phyloP scores from a whole-genome alignment of 1,140 invertebrate genomes.

The Pemphigus obesinymphae region DNA sequence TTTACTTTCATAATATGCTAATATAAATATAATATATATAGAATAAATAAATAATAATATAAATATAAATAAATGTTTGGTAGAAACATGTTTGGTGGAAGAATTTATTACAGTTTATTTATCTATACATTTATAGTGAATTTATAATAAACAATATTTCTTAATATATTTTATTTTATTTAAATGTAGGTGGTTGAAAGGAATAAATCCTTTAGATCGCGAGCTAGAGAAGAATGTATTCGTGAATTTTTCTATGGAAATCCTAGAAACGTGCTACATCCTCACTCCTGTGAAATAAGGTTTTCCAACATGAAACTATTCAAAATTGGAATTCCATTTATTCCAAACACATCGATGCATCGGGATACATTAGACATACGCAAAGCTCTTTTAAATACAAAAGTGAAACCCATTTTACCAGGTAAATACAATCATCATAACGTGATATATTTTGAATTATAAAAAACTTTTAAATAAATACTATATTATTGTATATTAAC shows the following conservation, averaged over 20 bases:
- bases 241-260: constrained; percentile 93
- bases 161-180: too few relatives aligned
- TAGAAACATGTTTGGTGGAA: too few relatives aligned
- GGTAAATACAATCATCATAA: too few relatives aligned
- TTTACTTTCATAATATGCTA: too few relatives aligned
- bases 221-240: constrained; percentile 74
- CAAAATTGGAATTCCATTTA: constrained; percentile 87
- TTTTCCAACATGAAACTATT: constrained; percentile 83
- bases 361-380: constrained; percentile 95
- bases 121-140: too few relatives aligned
- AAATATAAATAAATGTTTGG: too few relatives aligned
- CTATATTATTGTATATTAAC: neutral
- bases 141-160: too few relatives aligned
- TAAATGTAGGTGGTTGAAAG: constrained; percentile 74
- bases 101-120: too few relatives aligned
- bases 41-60: too few relatives aligned
- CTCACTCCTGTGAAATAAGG: constrained; percentile 85
- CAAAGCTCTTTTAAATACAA: constrained; percentile 84
- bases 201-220: constrained; percentile 63
- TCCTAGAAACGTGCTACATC: constrained; percentile 73
- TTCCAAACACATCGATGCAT: constrained; percentile 93
- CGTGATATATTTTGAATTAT: too few relatives aligned
- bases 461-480: too few relatives aligned
- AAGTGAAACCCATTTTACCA: constrained; percentile 76
- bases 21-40: too few relatives aligned